phyloP scores from a whole-genome alignment of 1,140 invertebrate genomes.

The Armadillidium nasatum region DNA sequence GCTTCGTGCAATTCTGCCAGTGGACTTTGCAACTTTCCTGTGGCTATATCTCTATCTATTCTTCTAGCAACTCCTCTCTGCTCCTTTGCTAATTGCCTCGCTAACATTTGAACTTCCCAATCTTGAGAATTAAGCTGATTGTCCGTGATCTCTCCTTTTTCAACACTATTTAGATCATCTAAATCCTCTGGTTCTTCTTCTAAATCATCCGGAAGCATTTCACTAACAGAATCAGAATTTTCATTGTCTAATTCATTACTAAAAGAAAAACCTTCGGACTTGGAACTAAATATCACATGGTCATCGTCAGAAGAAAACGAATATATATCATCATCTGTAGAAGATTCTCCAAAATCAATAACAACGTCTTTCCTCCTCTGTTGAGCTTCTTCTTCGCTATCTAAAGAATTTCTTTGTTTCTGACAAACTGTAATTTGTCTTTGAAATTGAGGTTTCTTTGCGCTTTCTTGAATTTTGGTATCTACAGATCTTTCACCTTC shows the following conservation, averaged over 20 bases:
- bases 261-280: conserved; percentile 33
- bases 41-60: conserved; percentile 41
- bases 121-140: conserved; percentile 56
- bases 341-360: conserved; percentile 25
- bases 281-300: conserved; percentile 37
- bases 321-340: conserved; percentile 40
- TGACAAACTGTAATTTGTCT: neutral
- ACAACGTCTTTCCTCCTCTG: neutral
- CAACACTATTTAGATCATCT: conserved; percentile 29
- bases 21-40: conserved; percentile 34
- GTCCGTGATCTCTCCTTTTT: conserved; percentile 38
- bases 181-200: conserved; percentile 48
- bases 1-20: conserved; percentile 42
- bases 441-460: neutral
- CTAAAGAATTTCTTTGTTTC: neutral
- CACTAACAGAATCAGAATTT: conserved; percentile 47
- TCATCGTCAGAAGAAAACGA: conserved; percentile 43
- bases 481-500: conserved; percentile 16
- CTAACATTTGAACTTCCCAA: conserved; percentile 73
- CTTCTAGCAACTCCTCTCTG: conserved; percentile 36
- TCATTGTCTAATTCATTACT: conserved; percentile 41
- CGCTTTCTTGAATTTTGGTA: neutral
- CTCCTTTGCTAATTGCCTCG: conserved; percentile 61
- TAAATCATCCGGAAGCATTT: conserved; percentile 50
- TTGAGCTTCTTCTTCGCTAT: neutral